Base-by-base conservation (phyloP, 2,888 invertebrate genomes). In the Apodemia zela region DNA sequence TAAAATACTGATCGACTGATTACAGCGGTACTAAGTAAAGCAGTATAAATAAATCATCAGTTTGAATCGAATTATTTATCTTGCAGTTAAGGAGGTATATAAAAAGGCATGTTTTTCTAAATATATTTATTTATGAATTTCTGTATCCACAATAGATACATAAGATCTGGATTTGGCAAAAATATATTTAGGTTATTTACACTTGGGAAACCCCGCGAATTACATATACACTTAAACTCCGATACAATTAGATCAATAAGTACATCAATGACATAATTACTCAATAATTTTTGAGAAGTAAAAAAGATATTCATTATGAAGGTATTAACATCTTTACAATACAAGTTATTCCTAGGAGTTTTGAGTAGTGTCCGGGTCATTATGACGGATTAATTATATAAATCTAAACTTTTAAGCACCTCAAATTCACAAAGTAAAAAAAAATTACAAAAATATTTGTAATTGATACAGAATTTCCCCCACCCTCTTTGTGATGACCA, bases 71-170 rank as follows among this genome's bases (percentile, higher is more conserved):
- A 7, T 33, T 33, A 6, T 1, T 33, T 6, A 33, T 6, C 4
- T 7, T 33, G 7, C 4, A 6, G 33, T 6, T 33, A 33, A 11
- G 11, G 35, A 11, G 1, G 3, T 35, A 35, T 35, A 35, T 11
- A 35, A 35, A 35, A 35, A 35, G 11, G 11, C 35, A 11, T 10
- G 2, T 35, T 65, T 68, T 75, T 81, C 80, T 68, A 67, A 62
- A 68, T 68, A 67, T 78, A 71, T 88, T 89, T 89, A 91, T 91
- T 91, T 89, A 89, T 91, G 82, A 90, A 91, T 90, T 90, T 90
- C 90, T 89, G 90, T 91, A 91, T 87, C 90, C 81, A 89, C 87
- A 89, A 89, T 77, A 83, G 88, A 89, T 85, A 87, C 86, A 81
- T 71, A 76, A 76, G 78, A 80, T 71, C 74, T 76, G 74, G 76